These are phyloP conservation scores for Acronicta leporina DNA, from an alignment of 2,888 invertebrate species.

Conservation along the genomic window DNA sequence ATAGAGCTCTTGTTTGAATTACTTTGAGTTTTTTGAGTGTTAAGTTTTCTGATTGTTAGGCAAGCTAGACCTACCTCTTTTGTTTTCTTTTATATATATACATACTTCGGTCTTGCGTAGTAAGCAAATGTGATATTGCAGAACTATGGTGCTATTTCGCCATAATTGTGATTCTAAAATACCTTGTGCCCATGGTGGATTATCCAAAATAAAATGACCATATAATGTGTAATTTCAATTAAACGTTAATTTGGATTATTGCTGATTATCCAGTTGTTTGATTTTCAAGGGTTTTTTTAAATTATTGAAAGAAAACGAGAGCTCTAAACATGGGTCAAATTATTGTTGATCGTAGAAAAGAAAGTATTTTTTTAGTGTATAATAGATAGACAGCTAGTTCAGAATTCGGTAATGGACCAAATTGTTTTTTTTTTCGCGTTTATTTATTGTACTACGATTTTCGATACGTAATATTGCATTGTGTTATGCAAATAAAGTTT, in stretches of 20 bases:
- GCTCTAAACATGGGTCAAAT: constrained; percentile 46
- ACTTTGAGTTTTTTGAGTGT: neutral
- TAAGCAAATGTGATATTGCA: neutral
- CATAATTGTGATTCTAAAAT: neutral
- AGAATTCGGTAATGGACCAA: constrained; percentile 56
- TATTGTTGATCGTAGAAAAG: constrained; percentile 46
- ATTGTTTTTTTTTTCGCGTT: constrained; percentile 60
- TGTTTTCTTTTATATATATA: no score
- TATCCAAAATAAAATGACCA: neutral
- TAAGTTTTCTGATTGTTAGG: no score
- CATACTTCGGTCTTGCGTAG: no score
- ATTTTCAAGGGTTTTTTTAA: neutral
- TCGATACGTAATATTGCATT: constrained; percentile 61
- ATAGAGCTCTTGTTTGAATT: constrained; percentile 43
- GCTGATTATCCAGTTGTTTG: constrained; percentile 12
- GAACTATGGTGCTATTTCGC: neutral
- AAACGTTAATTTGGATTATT: constrained; percentile 1
- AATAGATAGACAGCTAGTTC: constrained; percentile 52
- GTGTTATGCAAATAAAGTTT: constrained; percentile 79
- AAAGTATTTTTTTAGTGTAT: constrained; percentile 46
- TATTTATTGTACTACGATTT: constrained; percentile 64
- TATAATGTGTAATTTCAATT: neutral
- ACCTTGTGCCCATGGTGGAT: neutral
- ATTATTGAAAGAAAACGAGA: constrained; percentile 20
- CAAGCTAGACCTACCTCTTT: neutral